Percentiles rank a stretch among this genome's conserved stretches.
Evolutionary conservation across 2,113 vertebrate species (phyloP).

Genomic region (Thamnophis sirtalis): DNA sequence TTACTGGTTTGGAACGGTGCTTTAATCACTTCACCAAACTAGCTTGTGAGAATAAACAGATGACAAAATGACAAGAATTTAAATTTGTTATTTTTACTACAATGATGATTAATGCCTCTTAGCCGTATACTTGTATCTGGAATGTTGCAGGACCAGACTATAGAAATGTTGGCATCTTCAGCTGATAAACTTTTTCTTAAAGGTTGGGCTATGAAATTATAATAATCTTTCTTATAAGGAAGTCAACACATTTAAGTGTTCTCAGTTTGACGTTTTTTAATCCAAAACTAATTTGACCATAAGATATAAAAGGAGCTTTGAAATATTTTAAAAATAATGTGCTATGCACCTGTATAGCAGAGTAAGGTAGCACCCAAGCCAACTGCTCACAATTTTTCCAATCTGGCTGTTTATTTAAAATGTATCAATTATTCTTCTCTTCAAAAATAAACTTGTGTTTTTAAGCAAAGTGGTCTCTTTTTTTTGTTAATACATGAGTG

Average conservation of each 20-base stretch:
- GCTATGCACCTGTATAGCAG: not conserved
- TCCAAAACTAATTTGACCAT: not conserved
- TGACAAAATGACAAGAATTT: not conserved
- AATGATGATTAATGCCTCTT: not conserved
- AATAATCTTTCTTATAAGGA: not conserved
- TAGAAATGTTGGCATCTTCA: not conserved
- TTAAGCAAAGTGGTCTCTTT: not conserved
- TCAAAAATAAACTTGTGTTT: not conserved
- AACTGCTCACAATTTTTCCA: not conserved
- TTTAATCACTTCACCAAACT: not conserved
- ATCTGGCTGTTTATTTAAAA: not conserved
- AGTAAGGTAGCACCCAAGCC: not conserved
- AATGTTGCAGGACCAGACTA: not conserved
- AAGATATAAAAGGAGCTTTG: not conserved
- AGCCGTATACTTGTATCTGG: not conserved
- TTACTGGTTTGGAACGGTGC: not conserved
- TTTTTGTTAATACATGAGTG: not conserved
- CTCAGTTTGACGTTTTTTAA: not conserved
- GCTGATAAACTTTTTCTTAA: not conserved
- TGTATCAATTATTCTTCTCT: not conserved
- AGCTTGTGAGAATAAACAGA: not conserved
- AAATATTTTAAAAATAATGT: not conserved
- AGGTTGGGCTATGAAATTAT: not conserved
- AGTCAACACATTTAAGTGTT: not conserved
- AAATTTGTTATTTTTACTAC: not conserved